Percentiles rank a stretch among this genome's conserved stretches.
These are phyloP conservation scores for Varecia variegata DNA, from an alignment of 2,797 vertebrate species.

Conservation along the genomic window DNA sequence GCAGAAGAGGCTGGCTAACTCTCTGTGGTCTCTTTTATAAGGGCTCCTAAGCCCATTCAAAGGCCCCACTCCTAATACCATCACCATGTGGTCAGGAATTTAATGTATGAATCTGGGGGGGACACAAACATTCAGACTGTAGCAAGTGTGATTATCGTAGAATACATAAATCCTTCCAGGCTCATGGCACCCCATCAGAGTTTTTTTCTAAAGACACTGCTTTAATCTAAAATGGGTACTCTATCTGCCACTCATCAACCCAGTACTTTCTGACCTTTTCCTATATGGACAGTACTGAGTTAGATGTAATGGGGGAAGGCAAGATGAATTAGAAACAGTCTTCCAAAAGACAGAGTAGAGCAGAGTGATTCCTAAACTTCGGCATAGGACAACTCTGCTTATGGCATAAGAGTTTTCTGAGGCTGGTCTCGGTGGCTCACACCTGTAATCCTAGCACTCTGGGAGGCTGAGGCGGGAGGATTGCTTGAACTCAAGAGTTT, in stretches of 20 bases:
- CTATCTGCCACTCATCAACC: background rate
- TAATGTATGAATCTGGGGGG: background rate
- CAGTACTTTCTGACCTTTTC: background rate
- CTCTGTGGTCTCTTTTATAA: background rate
- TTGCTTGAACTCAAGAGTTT: no score
- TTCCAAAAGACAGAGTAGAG: background rate
- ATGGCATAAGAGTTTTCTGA: background rate
- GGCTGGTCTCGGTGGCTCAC: no score
- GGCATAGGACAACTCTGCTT: background rate
- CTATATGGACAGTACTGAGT: background rate
- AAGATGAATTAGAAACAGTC: background rate
- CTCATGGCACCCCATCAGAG: background rate
- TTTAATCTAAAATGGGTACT: background rate
- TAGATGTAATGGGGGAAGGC: background rate
- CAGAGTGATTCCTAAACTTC: background rate
- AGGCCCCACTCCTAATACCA: background rate
- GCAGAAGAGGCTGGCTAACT: background rate
- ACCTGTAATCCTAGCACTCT: no score
- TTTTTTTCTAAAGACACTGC: background rate
- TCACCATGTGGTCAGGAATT: background rate
- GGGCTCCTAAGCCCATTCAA: background rate
- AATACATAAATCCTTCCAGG: background rate
- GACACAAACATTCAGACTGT: background rate
- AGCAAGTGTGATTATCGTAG: background rate
- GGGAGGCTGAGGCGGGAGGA: no score